Conservation (phyloP, 2,888 invertebrate species). For the Microctonus hyperodae region DNA sequence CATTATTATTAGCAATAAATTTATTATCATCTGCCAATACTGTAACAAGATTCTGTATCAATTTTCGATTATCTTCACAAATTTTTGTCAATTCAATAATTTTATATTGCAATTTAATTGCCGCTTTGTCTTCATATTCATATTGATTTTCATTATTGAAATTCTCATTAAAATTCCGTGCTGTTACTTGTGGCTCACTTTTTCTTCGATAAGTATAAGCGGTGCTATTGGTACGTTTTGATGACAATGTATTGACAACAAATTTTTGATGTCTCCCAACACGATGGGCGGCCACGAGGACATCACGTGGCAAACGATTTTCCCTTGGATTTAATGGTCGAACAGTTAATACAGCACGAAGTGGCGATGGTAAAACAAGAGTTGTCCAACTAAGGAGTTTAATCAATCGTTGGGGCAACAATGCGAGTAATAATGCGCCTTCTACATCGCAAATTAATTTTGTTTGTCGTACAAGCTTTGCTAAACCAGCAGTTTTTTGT, state of each 20-base stretch:
- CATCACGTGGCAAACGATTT: constrained; percentile 79
- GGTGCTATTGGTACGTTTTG: constrained; percentile 48
- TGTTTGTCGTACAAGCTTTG: constrained; percentile 83
- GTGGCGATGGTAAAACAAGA: constrained; percentile 81
- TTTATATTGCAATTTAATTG: constrained; percentile 46
- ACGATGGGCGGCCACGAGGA: constrained; percentile 81
- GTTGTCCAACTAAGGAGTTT: constrained; percentile 81
- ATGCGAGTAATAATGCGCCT: constrained; percentile 80
- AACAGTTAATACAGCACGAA: constrained; percentile 81
- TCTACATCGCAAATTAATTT: constrained; percentile 89
- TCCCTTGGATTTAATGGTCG: constrained; percentile 85
- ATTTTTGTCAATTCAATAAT: constrained; percentile 50
- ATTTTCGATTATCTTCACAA: constrained; percentile 52
- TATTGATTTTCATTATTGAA: constrained; percentile 38
- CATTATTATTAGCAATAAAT: constrained; percentile 26
- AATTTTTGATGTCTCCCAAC: constrained; percentile 78
- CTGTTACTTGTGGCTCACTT: constrained; percentile 43
- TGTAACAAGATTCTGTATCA: constrained; percentile 52
- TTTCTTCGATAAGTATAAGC: constrained; percentile 43
- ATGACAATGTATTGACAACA: constrained; percentile 35
- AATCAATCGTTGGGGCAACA: constrained; percentile 76
- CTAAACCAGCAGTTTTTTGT: constrained; percentile 84
- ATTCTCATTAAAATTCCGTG: constrained; percentile 35
- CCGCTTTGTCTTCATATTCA: constrained; percentile 36
- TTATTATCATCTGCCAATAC: constrained; percentile 41